Evolutionary conservation across 2,797 vertebrate genomes (phyloP).

Genomic region (Benthosema pterotum): DNA sequence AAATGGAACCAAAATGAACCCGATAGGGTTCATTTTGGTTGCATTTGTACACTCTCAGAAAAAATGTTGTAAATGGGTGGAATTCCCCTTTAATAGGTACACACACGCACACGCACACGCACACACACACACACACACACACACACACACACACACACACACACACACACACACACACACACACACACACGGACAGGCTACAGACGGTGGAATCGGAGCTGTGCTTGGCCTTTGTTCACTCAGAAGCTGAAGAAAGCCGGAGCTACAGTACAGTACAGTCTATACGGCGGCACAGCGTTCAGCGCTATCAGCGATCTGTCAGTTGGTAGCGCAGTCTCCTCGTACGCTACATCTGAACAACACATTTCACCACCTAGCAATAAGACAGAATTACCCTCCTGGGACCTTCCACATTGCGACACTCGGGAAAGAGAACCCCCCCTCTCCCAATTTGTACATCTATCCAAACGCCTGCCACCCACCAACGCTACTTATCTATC

Average conservation of each 20-base stretch:
- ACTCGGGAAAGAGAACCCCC: neutral
- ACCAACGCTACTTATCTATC: constrained; percentile 2
- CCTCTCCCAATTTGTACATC: neutral
- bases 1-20: no score
- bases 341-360: neutral
- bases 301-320: neutral
- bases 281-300: neutral
- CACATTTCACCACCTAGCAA: constrained; percentile 30
- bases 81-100: no score
- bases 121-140: no score
- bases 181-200: neutral
- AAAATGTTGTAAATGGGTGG: no score
- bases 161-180: no score
- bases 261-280: no score
- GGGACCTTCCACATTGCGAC: neutral
- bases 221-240: neutral
- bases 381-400: constrained; percentile 6
- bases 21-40: no score
- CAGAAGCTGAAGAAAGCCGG: neutral
- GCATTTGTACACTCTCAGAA: no score
- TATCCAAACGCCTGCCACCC: neutral
- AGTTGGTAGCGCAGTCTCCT: neutral
- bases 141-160: no score
- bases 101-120: no score
- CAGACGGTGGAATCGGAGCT: neutral